Conservation (phyloP, 1,140 invertebrate genomes). For the Lasioglossum baleicum region DNA sequence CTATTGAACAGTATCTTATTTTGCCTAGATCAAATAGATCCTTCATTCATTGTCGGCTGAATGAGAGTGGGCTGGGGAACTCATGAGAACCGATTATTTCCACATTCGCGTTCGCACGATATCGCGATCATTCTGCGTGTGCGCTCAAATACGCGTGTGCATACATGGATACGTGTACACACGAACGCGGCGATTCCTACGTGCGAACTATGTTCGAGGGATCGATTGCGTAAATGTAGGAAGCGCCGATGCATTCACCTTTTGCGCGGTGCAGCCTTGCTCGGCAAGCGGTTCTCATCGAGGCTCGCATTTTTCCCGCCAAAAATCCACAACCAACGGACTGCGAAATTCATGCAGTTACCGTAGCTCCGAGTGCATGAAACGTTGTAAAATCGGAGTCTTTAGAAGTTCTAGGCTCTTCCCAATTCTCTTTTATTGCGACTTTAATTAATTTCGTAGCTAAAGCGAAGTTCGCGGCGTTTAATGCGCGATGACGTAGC, state of each 20-base stretch:
- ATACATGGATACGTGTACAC: slow-evolving; percentile 33
- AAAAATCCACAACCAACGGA: neutral
- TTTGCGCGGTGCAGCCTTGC: slow-evolving; percentile 74
- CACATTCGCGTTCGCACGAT: slow-evolving; percentile 58
- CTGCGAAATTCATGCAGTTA: too few species aligned
- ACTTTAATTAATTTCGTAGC: too few species aligned
- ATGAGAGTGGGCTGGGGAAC: slow-evolving; percentile 56
- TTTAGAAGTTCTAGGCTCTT: too few species aligned
- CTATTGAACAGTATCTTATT: neutral
- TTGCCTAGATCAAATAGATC: slow-evolving; percentile 28
- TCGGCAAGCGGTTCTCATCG: slow-evolving; percentile 69
- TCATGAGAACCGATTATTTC: slow-evolving; percentile 60
- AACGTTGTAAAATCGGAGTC: too few species aligned
- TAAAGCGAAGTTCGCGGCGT: neutral
- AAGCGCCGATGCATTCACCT: slow-evolving; percentile 78
- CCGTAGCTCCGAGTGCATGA: too few species aligned
- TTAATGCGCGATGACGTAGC: slow-evolving; percentile 37
- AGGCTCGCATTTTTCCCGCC: neutral
- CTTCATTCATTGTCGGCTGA: slow-evolving; percentile 58
- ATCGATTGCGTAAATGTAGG: slow-evolving; percentile 78
- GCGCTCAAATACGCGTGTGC: slow-evolving; percentile 26
- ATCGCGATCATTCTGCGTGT: slow-evolving; percentile 27
- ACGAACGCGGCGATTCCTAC: slow-evolving; percentile 60
- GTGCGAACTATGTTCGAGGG: slow-evolving; percentile 64
- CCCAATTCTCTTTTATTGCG: too few species aligned